Base-by-base conservation (phyloP, 2,888 invertebrate species). In the Philonicus albiceps region DNA sequence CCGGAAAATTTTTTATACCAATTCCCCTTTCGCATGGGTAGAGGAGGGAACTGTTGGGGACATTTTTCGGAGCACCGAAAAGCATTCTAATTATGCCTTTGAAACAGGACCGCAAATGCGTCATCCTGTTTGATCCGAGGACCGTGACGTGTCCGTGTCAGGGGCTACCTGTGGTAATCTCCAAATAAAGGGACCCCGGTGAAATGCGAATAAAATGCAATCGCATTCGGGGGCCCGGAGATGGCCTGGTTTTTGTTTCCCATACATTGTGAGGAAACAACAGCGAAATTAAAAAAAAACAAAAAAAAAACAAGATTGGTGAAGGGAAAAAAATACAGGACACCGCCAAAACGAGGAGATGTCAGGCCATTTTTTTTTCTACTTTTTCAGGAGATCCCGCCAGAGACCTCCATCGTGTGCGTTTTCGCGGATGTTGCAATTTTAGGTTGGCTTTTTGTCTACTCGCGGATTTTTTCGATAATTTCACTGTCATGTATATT, bases 121-220 rank as follows among this genome's bases (percentile, higher is more conserved):
- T 6, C 64, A 64, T 27, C 64, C 27, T 11, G 27, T 64, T 27
- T 11, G 27, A 64, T 22, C 22, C 64, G 64, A 22, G 64, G 3
- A 64, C 22, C 64, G 64, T 64, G 64, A 64, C 64, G 64, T 22
- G 27, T 27, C 64, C 64, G 22, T 11, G 22, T 64, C 64, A 64
- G 13, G 40, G 22, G 27, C 64, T 64, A 64, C 64, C 64, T 64
- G 64, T 64, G 64, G 64, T 64, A 64, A 64, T 64, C 64, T 64
- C 64, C 64, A 64, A 64, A 64, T 64, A 37, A 34, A 34, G 40
- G 40, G 34, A 22, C 40, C 11, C n/a, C 76, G 40, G 40, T 22
- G 40, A 40, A 76, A 76, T 76, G 43, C 76, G 40, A 76, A 76
- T 76, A 76, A 76, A 76, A 40, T 37, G 76, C 76, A 76, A 76